A percentile compares a stretch with the other conserved stretches of the same genome.
phyloP scores from a whole-genome alignment of 1,140 invertebrate species.

The Hyles vespertilio region DNA sequence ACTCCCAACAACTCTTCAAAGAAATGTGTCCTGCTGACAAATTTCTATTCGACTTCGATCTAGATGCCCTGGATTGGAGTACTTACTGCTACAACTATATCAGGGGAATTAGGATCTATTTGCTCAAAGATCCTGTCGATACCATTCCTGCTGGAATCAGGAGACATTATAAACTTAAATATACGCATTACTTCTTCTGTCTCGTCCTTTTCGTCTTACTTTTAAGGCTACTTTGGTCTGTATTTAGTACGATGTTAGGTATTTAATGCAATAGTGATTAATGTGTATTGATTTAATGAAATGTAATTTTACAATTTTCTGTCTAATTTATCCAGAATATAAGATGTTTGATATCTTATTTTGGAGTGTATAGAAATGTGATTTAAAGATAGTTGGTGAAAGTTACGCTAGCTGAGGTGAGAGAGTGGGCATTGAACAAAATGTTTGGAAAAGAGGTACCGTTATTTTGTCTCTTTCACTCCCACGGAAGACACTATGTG shows the following conservation, averaged over 20 bases:
- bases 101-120: constrained; percentile 76
- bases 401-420: too few species aligned
- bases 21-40: constrained; percentile 76
- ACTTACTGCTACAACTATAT: constrained; percentile 77
- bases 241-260: constrained; percentile 18
- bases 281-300: too few species aligned
- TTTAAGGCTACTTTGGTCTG: constrained; percentile 23
- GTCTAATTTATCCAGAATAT: too few species aligned
- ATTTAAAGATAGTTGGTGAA: too few species aligned
- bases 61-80: constrained; percentile 77
- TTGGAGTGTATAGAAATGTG: too few species aligned
- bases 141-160: constrained; percentile 53
- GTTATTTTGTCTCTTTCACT: too few species aligned
- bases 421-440: too few species aligned
- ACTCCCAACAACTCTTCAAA: constrained; percentile 71
- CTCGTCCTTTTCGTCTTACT: constrained; percentile 23
- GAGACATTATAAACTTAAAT: constrained; percentile 34
- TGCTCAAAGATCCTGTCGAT: constrained; percentile 78
- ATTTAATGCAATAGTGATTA: constrained; percentile 1
- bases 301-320: too few species aligned
- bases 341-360: too few species aligned
- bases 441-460: too few species aligned
- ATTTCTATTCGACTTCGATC: constrained; percentile 77
- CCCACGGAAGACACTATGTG: too few species aligned
- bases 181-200: constrained; percentile 34